Base-by-base conservation (phyloP, 2,113 vertebrate genomes). In the Otus sunia region DNA sequence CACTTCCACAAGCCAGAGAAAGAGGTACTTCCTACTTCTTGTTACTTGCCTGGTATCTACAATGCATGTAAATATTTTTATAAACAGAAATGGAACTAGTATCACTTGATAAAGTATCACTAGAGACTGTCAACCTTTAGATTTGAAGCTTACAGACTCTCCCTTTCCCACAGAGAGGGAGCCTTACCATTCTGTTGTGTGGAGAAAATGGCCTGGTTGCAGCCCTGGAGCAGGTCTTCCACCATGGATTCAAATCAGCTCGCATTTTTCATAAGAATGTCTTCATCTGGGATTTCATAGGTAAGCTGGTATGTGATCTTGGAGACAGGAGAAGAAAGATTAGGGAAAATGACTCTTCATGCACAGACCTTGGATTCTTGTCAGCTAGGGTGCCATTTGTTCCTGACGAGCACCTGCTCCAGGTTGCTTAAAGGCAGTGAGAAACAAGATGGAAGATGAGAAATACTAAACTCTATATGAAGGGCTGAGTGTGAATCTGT, bases 1-100 rank as follows among this genome's bases (percentile, higher is more conserved):
- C 99, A 99, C 95, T 99, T 99, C 75, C 99, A 99, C 97, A 99
- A 99, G 95, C 99, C 99, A 29, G 99, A 99, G 86, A 99, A 99
- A 97, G 99, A 99, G 99, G 99, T 99, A 98, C 49, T 59, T 83
- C 47, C 56, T 80, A 2, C 27, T 94, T 85, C 50, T 68, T 21
- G 4, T 66, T 58, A 45, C 21, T 58, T 81, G 29, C 22, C 39
- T 36, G 34, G 15, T 87, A 39, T 18, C 69, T 78, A 21, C 27
- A 73, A 55, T 47, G n/a, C 39, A 30, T 56, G 18, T 74, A 69
- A 37, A 8, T 27, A 6, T 43, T 75, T 87, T 90, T 71, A 43
- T 60, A 49, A 86, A 41, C 26, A 82, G 66, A 94, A 90, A 41
- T 41, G 41, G 53, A 55, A 43, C 56, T 64, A 85, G 49, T 52